Evolutionary conservation across 2,888 invertebrate species (phyloP).

Genomic region (Tetranychus truncatus): DNA sequence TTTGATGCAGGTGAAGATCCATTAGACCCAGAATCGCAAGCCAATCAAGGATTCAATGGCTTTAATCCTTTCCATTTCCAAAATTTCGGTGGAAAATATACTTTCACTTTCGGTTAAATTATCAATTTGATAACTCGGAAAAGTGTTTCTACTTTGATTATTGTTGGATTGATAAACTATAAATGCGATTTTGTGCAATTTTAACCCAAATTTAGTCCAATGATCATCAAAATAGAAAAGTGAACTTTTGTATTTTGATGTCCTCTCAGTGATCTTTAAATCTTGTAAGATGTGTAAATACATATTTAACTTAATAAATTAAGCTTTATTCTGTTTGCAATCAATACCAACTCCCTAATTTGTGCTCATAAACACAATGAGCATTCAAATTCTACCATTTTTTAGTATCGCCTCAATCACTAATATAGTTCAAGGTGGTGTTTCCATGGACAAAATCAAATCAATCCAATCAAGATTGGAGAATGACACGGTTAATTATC

Average conservation of each 20-base stretch:
- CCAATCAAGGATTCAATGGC: neutral
- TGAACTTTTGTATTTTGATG: neutral
- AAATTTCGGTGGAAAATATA: slow-evolving; percentile 1
- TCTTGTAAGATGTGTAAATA: slow-evolving; percentile 1
- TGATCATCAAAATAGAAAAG: neutral
- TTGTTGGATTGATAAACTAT: neutral
- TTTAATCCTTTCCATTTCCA: slow-evolving; percentile 3
- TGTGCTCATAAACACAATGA: no score
- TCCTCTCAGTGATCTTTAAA: neutral
- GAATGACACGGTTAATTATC: no score
- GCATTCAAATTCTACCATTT: no score
- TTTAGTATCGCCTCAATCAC: no score
- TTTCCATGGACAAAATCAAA: no score
- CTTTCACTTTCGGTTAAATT: slow-evolving; percentile 3
- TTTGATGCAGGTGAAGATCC: slow-evolving; percentile 94
- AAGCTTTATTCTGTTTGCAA: no score
- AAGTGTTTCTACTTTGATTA: neutral
- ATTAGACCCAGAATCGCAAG: slow-evolving; percentile 62
- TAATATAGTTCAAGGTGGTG: no score
- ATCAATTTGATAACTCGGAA: neutral
- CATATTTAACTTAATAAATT: neutral
- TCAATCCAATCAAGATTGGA: no score
- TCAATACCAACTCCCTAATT: no score
- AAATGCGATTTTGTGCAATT: neutral
- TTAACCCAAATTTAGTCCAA: neutral